These are phyloP conservation scores for Desoria tigrina DNA, from an alignment of 2,888 invertebrate species.

Conservation along the genomic window DNA sequence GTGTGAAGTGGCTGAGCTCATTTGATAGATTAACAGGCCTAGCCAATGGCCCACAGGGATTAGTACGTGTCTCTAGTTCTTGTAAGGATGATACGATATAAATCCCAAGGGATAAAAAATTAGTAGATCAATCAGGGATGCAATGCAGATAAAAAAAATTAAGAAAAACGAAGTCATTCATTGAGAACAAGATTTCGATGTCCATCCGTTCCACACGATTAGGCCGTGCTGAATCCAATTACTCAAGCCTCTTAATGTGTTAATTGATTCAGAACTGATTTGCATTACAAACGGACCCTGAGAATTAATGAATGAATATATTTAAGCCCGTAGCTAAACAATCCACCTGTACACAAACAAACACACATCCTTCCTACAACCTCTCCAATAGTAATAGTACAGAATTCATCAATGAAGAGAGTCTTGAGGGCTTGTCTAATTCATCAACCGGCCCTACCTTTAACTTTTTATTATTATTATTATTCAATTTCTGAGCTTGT, in stretches of 20 bases:
- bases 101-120: background rate
- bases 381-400: background rate
- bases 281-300: slow-evolving; percentile 41
- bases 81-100: no score
- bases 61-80: no score
- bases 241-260: slow-evolving; percentile 39
- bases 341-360: background rate
- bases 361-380: background rate
- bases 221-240: slow-evolving; percentile 31
- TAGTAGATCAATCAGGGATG: background rate
- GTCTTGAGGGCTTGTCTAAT: background rate
- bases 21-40: no score
- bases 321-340: background rate
- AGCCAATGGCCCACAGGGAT: no score
- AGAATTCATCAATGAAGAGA: slow-evolving; percentile 2
- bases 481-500: no score
- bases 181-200: slow-evolving; percentile 11
- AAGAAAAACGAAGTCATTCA: slow-evolving; percentile 1
- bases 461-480: no score
- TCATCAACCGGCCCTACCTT: no score
- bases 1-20: no score
- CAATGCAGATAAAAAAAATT: no score
- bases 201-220: slow-evolving; percentile 25
- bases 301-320: slow-evolving; percentile 13
- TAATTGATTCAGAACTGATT: slow-evolving; percentile 41